phyloP scores from a whole-genome alignment of 1,140 invertebrate genomes.

The Camponotus vicinus region DNA sequence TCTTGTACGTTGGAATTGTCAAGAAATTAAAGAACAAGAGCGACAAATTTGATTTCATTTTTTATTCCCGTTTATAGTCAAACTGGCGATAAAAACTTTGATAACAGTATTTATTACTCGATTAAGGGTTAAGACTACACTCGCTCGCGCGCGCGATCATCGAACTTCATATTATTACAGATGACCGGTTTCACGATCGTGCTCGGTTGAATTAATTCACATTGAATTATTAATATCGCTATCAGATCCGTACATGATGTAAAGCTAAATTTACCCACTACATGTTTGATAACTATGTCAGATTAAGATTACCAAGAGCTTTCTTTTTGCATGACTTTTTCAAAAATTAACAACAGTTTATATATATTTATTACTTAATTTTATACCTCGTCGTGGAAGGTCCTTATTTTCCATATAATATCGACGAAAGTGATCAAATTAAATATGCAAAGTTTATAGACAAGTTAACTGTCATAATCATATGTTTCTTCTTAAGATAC shows the following conservation, averaged over 20 bases:
- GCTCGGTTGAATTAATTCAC: constrained; percentile 35
- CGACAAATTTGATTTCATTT: constrained; percentile 27
- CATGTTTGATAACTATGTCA: constrained; percentile 24
- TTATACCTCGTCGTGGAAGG: not conserved
- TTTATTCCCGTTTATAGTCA: constrained; percentile 25
- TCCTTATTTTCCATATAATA: not conserved
- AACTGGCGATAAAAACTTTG: constrained; percentile 4
- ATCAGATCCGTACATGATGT: not conserved
- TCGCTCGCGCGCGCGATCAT: not conserved
- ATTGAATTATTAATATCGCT: not conserved
- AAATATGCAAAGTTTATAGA: not conserved
- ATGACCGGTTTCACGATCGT: constrained; percentile 34
- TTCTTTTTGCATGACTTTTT: not conserved
- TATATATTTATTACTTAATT: not conserved
- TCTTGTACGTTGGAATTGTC: not conserved
- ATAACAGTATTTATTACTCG: constrained; percentile 25
- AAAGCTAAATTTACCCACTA: constrained; percentile 8
- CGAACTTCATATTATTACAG: constrained; percentile 43
- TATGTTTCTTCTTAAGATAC: not conserved
- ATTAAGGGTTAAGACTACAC: not conserved
- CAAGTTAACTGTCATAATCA: not conserved
- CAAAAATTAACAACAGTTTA: not conserved
- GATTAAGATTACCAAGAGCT: constrained; percentile 33
- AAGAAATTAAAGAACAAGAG: not conserved
- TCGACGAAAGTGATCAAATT: not conserved